Percentiles rank a stretch among this genome's conserved stretches.
phyloP scores from a whole-genome alignment of 2,113 vertebrate genomes.

The Acanthochromis polyacanthus region DNA sequence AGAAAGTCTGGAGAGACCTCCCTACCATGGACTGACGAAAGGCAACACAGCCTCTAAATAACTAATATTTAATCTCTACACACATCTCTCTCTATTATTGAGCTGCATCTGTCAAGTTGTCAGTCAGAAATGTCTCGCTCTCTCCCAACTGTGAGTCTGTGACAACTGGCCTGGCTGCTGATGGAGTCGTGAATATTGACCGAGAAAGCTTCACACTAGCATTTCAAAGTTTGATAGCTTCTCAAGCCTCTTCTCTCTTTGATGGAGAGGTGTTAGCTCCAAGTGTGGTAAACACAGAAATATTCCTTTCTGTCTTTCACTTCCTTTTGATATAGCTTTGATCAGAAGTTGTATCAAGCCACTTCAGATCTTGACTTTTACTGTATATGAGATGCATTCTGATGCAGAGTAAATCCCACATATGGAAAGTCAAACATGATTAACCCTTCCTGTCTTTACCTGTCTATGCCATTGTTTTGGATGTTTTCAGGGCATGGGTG shows the following conservation, averaged over 20 bases:
- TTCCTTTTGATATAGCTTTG: constrained; percentile 36
- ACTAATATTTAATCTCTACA: constrained; percentile 7
- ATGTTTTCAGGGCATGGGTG: constrained; percentile 63
- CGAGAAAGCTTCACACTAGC: constrained; percentile 44
- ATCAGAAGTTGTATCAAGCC: constrained; percentile 42
- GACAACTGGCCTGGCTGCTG: constrained; percentile 43
- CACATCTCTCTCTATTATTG: constrained; percentile 28
- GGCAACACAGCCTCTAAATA: neutral
- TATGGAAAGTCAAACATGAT: constrained; percentile 38
- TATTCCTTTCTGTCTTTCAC: constrained; percentile 33
- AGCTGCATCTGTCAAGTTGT: constrained; percentile 51
- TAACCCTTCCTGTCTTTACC: constrained; percentile 28
- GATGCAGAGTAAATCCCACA: constrained; percentile 40
- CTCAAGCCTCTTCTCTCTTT: constrained; percentile 34
- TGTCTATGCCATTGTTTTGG: constrained; percentile 35
- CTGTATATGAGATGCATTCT: constrained; percentile 27
- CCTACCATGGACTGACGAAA: constrained; percentile 9
- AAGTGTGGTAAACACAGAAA: constrained; percentile 46
- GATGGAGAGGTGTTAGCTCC: constrained; percentile 35
- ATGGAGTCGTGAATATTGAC: constrained; percentile 46
- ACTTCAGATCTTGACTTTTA: constrained; percentile 42
- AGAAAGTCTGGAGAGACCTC: neutral
- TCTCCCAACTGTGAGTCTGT: neutral
- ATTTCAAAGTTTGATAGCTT: constrained; percentile 49
- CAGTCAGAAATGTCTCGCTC: constrained; percentile 54